phyloP scores from a whole-genome alignment of 2,797 vertebrate species.

The Chaetodon trifasciatus region DNA sequence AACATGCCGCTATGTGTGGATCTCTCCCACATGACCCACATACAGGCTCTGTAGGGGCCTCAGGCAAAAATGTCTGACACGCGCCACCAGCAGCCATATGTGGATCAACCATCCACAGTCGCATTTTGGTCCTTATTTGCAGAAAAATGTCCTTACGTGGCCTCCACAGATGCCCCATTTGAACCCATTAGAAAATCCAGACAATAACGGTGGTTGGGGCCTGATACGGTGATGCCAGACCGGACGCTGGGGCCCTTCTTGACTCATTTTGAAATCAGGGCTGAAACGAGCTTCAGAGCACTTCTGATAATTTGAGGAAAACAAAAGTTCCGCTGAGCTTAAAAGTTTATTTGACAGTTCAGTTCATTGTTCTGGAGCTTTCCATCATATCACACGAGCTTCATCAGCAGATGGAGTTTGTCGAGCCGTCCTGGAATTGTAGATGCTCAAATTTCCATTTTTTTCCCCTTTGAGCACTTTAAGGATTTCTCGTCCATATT shows the following conservation, averaged over 20 bases:
- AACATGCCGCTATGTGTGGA: constrained; percentile 5
- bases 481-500: neutral
- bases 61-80: neutral
- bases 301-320: neutral
- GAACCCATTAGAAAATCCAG: neutral
- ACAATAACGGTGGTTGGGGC: neutral
- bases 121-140: neutral
- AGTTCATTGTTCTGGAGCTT: too few species aligned
- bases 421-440: too few species aligned
- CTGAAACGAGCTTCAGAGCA: neutral
- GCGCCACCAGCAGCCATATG: neutral
- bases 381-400: too few species aligned
- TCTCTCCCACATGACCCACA: constrained; percentile 18
- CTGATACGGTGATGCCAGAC: neutral
- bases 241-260: neutral
- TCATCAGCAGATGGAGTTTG: too few species aligned
- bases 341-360: too few species aligned
- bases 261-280: too few species aligned
- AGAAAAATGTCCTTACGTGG: neutral
- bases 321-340: too few species aligned
- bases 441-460: too few species aligned
- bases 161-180: neutral
- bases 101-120: neutral
- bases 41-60: neutral
- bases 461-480: neutral